Evolutionary conservation across 1,140 invertebrate species (phyloP), one percentile per base, ranked within the genome.

Genomic region (Hormaphis cornu): DNA sequence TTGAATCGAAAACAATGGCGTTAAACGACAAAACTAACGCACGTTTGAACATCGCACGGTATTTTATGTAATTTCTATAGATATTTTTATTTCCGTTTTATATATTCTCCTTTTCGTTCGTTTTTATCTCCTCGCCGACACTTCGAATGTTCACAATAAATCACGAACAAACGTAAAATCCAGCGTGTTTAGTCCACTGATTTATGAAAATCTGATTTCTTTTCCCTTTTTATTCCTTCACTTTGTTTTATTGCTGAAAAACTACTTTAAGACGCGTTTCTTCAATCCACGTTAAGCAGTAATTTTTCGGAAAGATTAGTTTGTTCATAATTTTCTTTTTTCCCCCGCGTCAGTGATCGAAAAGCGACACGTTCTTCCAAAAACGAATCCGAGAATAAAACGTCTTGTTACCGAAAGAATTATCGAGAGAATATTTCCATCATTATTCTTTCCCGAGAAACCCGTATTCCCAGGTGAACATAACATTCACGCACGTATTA

Each of bases 171-270:
- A 46, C 44, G 18, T 48, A 46, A 58, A 58, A 48, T 44, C 42
- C 44, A 1, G n/a, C 59, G 7, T n/a, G 18, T 66, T 66, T 66
- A 66, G 44, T 48, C 20, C 44, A 30, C 18, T 66, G 44, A 66
- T 66, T 66, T 50, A 66, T 66, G 44, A 30, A 66, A 66, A 66
- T 66, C 26, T 50, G 44, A 66, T 66, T 66, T 66, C 44, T 33
- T 63, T 28, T 44, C 46, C 20, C n/a, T 3, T 46, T 18, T 56
- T 33, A 18, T 35, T 37, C 28, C 26, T 20, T 12, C 20, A 16
- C 20, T 66, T 66, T 16, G 18, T 50, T 48, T 66, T 50, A 66
- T 66, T 66, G 18, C 12, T 14, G 20, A 22, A 48, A 66, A 66
- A 33, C 28, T 50, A 66, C 44, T 50, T 66, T 63, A 48, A 50